Conservation (phyloP, 2,797 vertebrate genomes). For the Acipenser transmontanus region DNA sequence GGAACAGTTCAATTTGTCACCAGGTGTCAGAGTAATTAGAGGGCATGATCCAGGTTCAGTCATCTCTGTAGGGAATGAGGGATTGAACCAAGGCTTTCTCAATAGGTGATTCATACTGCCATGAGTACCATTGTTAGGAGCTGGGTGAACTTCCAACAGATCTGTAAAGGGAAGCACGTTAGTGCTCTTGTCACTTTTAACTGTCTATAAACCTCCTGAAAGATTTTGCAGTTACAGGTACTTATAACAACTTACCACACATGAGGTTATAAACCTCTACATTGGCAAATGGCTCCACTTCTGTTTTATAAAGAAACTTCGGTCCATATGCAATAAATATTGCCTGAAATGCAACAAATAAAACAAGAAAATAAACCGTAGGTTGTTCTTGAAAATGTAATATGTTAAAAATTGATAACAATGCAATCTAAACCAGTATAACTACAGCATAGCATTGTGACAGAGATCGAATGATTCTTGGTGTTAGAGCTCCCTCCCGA, state of each 20-base stretch:
- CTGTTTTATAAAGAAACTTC: constrained; percentile 40
- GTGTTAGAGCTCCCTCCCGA: too few relatives aligned
- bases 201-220: neutral
- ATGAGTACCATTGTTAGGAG: constrained; percentile 62
- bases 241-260: constrained; percentile 51
- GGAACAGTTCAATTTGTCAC: constrained; percentile 41
- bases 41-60: constrained; percentile 35
- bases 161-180: constrained; percentile 37
- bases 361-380: too few relatives aligned
- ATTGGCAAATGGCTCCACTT: constrained; percentile 60
- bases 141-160: constrained; percentile 52
- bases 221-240: neutral
- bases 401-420: too few relatives aligned
- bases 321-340: constrained; percentile 63
- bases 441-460: too few relatives aligned
- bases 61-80: constrained; percentile 39
- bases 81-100: constrained; percentile 34
- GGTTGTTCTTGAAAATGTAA: too few relatives aligned
- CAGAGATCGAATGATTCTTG: too few relatives aligned
- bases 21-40: constrained; percentile 33
- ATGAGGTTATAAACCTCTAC: constrained; percentile 69
- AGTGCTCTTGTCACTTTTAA: neutral
- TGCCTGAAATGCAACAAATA: constrained; percentile 38
- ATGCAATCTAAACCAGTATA: too few relatives aligned
- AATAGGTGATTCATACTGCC: constrained; percentile 69